A percentile compares a stretch with the other conserved stretches of the same genome.
Evolutionary conservation across 2,797 vertebrate species (phyloP).

Genomic region (Fistularia tabacaria): DNA sequence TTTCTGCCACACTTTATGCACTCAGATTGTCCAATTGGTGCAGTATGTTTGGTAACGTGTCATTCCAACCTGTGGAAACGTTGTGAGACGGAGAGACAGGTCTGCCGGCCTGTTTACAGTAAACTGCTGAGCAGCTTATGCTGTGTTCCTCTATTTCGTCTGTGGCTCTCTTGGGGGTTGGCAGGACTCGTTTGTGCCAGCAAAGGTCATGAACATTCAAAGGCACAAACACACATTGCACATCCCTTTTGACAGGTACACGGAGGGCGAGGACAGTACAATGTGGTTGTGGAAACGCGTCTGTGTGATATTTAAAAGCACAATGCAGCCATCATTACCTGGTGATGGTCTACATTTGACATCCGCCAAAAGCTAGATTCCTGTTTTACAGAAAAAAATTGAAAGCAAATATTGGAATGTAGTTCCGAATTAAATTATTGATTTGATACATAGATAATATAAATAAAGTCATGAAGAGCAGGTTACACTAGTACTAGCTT

Average conservation of each 20-base stretch:
- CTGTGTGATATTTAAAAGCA: too few species aligned
- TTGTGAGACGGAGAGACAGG: slow-evolving; percentile 17
- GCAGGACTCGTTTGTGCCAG: slow-evolving; percentile 17
- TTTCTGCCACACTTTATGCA: neutral
- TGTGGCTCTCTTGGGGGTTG: slow-evolving; percentile 8
- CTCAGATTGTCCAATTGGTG: slow-evolving; percentile 1
- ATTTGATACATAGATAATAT: too few species aligned
- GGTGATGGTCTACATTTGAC: too few species aligned
- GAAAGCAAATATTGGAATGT: too few species aligned
- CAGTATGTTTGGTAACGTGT: slow-evolving; percentile 28
- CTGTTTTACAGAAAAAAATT: too few species aligned
- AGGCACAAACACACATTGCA: slow-evolving; percentile 5
- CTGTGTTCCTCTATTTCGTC: slow-evolving; percentile 21
- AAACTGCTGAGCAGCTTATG: slow-evolving; percentile 45
- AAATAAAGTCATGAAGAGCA: too few species aligned
- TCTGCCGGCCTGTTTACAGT: slow-evolving; percentile 47
- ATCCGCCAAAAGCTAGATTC: too few species aligned
- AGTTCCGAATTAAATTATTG: too few species aligned
- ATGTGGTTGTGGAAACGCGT: too few species aligned
- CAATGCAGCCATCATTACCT: too few species aligned
- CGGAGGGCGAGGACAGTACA: too few species aligned
- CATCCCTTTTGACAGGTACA: slow-evolving; percentile 4
- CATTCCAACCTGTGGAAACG: slow-evolving; percentile 20
- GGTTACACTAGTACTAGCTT: too few species aligned
- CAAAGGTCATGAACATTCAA: slow-evolving; percentile 30